Evolutionary conservation across 2,797 vertebrate genomes (phyloP), one percentile per base, ranked within the genome.

Genomic region (Cynopterus sphinx): DNA sequence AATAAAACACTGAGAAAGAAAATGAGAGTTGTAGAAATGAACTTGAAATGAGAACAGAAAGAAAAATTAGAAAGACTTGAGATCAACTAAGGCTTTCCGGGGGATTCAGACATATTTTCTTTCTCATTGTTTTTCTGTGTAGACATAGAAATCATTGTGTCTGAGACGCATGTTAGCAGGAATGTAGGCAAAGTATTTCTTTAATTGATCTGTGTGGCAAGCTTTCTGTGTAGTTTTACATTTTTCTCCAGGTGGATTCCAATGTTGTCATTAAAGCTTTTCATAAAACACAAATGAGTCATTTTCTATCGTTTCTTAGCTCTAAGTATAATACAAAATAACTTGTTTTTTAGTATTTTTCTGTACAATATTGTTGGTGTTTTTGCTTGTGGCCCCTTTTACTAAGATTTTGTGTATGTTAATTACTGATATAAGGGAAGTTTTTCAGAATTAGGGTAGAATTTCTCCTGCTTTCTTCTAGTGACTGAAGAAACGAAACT

Each of bases 161-260:
- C 53, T 68, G 11, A 78, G 70, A 78, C 63, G 31, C 46, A 12
- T 78, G 41, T 17, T 90, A 87, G 31, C 43, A 36, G 73, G 36
- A 68, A 81, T 31, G 12, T 61, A 57, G 39, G 67, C 65, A 93
- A 53, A 5, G 4, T 13, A 95, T 93, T 93, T 61, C 21, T 83
- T 82, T 83, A 82, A 85, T 26, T 51, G 31, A 70, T 67, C 31
- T 26, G 28, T 57, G 78, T 65, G 75, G 7, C 26, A 63, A 1
- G 65, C n/a, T 65, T 94, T 70, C 33, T 49, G 31, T 43, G 13
- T 61, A 33, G 7, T 73, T 87, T 84, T 39, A 9, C 75, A 2
- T 83, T 51, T 75, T 87, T 96, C 39, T 91, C 49, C 26, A 67
- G 46, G 46, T 87, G n/a, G 46, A 88, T 61, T 96, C 70, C 79